Evolutionary conservation across 1,140 invertebrate genomes (phyloP), one percentile per base, ranked within the genome.

Genomic region (Lucilia cuprina): DNA sequence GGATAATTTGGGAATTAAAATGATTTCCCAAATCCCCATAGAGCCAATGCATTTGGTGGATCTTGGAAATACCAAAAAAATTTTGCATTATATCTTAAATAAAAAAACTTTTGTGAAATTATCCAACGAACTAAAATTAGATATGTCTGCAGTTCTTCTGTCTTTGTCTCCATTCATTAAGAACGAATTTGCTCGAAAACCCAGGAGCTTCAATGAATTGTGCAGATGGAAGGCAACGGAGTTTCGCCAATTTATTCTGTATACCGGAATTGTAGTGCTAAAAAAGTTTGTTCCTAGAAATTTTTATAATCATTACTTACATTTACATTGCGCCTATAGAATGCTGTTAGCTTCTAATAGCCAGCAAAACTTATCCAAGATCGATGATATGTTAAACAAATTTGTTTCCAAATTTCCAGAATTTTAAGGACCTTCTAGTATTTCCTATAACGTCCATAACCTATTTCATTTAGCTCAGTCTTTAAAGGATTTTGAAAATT

Each of bases 161-260:
- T 83, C 83, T 19, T 75, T 83, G 10, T 10, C 5, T 14, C 25
- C 60, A 35, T 78, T 14, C 34, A 87, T 90, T 60, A 88, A 91
- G 35, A 21, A 13, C 35, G 91, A 93, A 85, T 93, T 92, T 90
- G 83, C 84, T 49, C 82, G 92, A 85, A 91, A 92, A 85, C 88
- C 91, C 13, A 86, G 91, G 82, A 77, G 83, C 35, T 83, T 92
- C 3, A 35, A 75, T 21, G 90, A 92, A 75, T 19, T 91, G 35
- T 86, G 89, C 4, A 83, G 87, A 50, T 93, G 91, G 91, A 93
- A 93, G 86, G 92, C 91, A 12, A 92, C 92, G 80, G 92, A 93
- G 86, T 92, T 91, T 86, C 84, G 92, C 50, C 86, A 89, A 74
- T 92, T 92, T 86, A 78, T 93, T n/a, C 84, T 93, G 12, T 93